Base-by-base conservation (phyloP, 2,113 vertebrate species). In the Ophthalmolycus amberensis region DNA sequence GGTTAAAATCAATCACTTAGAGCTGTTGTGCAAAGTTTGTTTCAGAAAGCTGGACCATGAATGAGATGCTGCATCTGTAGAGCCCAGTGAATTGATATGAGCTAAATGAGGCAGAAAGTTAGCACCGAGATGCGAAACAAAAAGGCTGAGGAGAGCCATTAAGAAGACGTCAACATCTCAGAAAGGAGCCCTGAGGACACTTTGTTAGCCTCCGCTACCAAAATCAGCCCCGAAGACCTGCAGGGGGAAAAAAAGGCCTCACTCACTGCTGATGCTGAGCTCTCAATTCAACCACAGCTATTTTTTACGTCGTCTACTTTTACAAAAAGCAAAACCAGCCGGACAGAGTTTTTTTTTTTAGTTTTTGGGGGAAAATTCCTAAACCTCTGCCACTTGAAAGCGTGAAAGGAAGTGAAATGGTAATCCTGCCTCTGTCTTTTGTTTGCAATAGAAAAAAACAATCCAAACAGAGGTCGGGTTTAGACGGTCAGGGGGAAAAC, bases 61-160 rank as follows among this genome's bases (percentile, higher is more conserved):
- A 94, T 86, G 86, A 90, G 89, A 82, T 75, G 86, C 86, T 83
- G 81, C 84, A 85, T 89, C 77, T 75, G 80, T 84, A 38, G 79
- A 84, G 91, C 80, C 80, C 66, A 71, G 90, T 89, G 88, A 92
- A 92, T 91, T 93, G 92, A 90, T 91, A 92, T 88, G 89, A 92
- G 91, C 89, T 92, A 93, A 95, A 95, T 95, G 94, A 94, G 93
- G 93, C 93, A 90, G 91, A 94, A 94, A 93, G 90, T 93, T 92
- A 87, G 88, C 87, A 92, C 88, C 86, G 77, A 91, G 84, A 91
- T 73, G 79, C 77, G 84, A 93, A 90, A 91, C 89, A 94, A 93
- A 94, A 94, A 91, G 92, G 90, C 88, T 79, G 90, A 89, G 81
- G 72, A 91, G 87, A 92, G 82, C 91, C 92, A 94, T 95, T 92